Evolutionary conservation across 2,113 vertebrate species (phyloP).

Genomic region (Trematomus loennbergii): DNA sequence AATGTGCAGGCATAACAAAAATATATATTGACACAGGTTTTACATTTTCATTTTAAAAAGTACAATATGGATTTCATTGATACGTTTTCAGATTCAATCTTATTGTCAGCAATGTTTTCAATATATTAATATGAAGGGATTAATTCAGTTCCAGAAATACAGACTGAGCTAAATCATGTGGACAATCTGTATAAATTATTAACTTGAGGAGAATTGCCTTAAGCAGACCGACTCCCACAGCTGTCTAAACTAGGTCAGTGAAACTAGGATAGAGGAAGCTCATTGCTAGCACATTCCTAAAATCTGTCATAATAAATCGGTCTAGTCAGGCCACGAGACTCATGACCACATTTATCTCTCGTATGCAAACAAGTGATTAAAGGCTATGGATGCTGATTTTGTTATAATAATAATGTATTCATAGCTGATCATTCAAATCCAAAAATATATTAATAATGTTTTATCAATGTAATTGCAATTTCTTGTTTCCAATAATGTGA

Average conservation of each 20-base stretch:
- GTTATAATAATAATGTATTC: not conserved
- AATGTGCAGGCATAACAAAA: no score
- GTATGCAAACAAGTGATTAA: slow-evolving; percentile 4
- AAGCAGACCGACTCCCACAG: slow-evolving; percentile 31
- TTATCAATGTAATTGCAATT: not conserved
- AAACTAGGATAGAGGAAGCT: slow-evolving; percentile 41
- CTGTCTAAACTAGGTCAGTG: slow-evolving; percentile 64
- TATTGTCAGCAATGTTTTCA: not conserved
- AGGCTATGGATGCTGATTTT: not conserved
- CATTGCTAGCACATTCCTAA: slow-evolving; percentile 36
- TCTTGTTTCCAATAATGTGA: not conserved
- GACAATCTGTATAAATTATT: slow-evolving; percentile 54
- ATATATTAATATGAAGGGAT: not conserved
- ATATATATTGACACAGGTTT: no score
- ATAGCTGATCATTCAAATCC: not conserved
- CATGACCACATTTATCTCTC: slow-evolving; percentile 3
- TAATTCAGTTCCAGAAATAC: not conserved
- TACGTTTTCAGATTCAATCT: not conserved
- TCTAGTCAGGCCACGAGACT: not conserved
- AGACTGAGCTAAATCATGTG: slow-evolving; percentile 24
- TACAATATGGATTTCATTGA: no score
- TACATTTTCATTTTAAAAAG: not conserved
- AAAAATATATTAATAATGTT: not conserved
- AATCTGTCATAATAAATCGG: slow-evolving; percentile 42
- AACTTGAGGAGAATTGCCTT: slow-evolving; percentile 41